These are phyloP conservation scores for Cydia amplana DNA, from an alignment of 1,140 invertebrate genomes.

Conservation along the genomic window DNA sequence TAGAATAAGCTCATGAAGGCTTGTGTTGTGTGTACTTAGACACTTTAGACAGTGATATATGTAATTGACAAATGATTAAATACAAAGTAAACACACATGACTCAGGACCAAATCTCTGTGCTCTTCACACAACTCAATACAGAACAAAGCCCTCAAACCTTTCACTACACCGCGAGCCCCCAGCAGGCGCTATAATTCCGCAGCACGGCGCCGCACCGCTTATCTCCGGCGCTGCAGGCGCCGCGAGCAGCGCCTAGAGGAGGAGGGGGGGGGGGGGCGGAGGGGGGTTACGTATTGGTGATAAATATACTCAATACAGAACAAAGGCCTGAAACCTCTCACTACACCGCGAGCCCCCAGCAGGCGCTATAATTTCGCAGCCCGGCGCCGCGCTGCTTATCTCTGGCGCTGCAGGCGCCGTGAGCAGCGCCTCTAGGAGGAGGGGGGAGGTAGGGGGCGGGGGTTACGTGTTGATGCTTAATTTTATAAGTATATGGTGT, in stretches of 20 bases:
- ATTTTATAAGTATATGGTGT: conserved; percentile 7
- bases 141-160: conserved; percentile 2
- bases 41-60: too few relatives aligned
- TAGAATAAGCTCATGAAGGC: too few relatives aligned
- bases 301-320: not conserved
- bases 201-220: conserved; percentile 71
- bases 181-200: conserved; percentile 71
- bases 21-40: too few relatives aligned
- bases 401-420: conserved; percentile 70
- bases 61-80: too few relatives aligned
- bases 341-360: conserved; percentile 41
- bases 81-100: too few relatives aligned
- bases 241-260: conserved; percentile 63
- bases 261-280: conserved; percentile 34
- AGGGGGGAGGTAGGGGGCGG: conserved; percentile 27
- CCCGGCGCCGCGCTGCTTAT: conserved; percentile 72
- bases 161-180: conserved; percentile 39
- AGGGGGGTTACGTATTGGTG: not conserved
- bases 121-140: too few relatives aligned
- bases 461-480: not conserved
- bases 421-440: conserved; percentile 58
- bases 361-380: conserved; percentile 74
- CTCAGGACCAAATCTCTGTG: too few relatives aligned
- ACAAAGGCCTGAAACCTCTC: not conserved
- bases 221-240: conserved; percentile 71